Conservation (phyloP, 2,797 vertebrate genomes). For the Anniella stebbinsi region DNA sequence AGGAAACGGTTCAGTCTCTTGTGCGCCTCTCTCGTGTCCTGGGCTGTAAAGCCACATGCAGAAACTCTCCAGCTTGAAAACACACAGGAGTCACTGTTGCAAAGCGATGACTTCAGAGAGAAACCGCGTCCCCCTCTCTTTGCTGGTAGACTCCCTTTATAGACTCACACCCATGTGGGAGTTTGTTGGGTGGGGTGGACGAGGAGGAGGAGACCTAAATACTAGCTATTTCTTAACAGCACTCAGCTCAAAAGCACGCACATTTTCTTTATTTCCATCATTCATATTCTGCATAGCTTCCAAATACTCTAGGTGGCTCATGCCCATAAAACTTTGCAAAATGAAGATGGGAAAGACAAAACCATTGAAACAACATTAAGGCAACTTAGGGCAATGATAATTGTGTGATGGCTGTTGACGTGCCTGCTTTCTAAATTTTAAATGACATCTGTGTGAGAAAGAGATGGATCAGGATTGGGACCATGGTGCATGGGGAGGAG, state of each 20-base stretch:
- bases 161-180: background rate
- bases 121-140: background rate
- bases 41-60: accelerated
- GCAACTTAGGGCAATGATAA: background rate
- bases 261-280: too few relatives aligned
- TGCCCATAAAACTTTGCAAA: background rate
- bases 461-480: background rate
- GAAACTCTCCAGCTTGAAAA: background rate
- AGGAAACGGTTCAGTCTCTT: slow-evolving; percentile 33
- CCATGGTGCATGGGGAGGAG: background rate
- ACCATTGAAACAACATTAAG: background rate
- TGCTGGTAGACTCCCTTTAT: background rate
- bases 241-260: background rate
- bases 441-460: background rate
- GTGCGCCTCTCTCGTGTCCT: background rate
- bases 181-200: too few relatives aligned
- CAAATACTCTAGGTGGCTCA: background rate
- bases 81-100: background rate
- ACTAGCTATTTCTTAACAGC: background rate
- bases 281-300: background rate
- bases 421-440: background rate
- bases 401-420: background rate
- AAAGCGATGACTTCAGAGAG: background rate
- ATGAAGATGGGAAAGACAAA: background rate
- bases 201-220: background rate